Conservation (phyloP, 2,797 vertebrate species). For the Phataginus tetradactyla region DNA sequence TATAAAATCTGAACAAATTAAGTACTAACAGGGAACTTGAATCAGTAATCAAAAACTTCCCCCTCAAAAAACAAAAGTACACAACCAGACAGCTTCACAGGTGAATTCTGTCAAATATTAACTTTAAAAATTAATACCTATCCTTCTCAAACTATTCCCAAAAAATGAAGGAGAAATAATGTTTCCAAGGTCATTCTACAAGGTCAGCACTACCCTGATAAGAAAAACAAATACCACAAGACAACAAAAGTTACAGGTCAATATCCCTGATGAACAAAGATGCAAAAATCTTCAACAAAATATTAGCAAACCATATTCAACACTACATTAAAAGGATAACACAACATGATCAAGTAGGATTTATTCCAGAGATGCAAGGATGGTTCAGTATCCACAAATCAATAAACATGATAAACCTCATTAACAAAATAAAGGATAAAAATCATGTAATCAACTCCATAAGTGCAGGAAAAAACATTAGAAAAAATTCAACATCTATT, state of each 20-base stretch:
- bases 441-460: not conserved
- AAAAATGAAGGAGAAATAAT: not conserved
- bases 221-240: not conserved
- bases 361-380: not conserved
- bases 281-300: not conserved
- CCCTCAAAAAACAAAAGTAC: not conserved
- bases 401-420: not conserved
- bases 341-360: not conserved
- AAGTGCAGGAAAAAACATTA: not conserved
- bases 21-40: not conserved
- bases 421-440: not conserved
- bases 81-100: not conserved
- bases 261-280: not conserved
- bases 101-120: not conserved
- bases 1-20: not conserved
- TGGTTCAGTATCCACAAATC: not conserved
- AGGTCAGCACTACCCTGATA: not conserved
- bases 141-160: not conserved
- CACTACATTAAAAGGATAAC: not conserved
- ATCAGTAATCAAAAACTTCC: not conserved
- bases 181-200: not conserved
- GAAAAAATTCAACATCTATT: not conserved
- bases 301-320: not conserved
- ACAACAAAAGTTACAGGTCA: not conserved
- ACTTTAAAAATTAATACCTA: not conserved